Evolutionary conservation across 2,888 invertebrate genomes (phyloP).

Genomic region (Andrena bicolor): DNA sequence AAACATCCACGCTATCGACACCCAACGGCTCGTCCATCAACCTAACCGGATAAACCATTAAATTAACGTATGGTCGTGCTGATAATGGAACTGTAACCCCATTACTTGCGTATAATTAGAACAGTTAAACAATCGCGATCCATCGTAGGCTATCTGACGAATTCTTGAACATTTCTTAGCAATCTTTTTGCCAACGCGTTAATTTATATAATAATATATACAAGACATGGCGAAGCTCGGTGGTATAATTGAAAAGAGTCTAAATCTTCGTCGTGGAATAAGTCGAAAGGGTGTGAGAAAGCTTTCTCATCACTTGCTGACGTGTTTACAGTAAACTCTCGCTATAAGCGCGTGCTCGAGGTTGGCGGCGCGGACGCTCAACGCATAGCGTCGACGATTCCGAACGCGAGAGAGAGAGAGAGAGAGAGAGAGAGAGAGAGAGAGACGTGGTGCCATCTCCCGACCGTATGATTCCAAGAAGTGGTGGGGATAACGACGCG

Average conservation of each 20-base stretch:
- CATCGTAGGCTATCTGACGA: constrained; percentile 25
- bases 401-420: too few relatives aligned
- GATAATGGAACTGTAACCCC: constrained; percentile 7
- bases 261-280: neutral
- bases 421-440: too few relatives aligned
- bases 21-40: constrained; percentile 2
- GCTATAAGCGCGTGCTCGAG: neutral
- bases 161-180: neutral
- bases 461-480: too few relatives aligned
- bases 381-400: too few relatives aligned
- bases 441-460: too few relatives aligned
- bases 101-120: neutral
- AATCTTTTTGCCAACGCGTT: neutral
- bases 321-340: neutral
- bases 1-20: constrained; percentile 1
- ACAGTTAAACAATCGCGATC: constrained; percentile 14
- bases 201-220: neutral
- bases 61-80: neutral
- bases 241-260: neutral
- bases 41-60: neutral
- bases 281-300: constrained; percentile 11
- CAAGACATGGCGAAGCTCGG: neutral
- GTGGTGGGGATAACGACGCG: too few relatives aligned
- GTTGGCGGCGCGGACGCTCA: too few relatives aligned
- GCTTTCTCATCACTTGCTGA: neutral